Evolutionary conservation across 2,113 vertebrate genomes (phyloP), one percentile per base, ranked within the genome.

Genomic region (Halichoeres trimaculatus): DNA sequence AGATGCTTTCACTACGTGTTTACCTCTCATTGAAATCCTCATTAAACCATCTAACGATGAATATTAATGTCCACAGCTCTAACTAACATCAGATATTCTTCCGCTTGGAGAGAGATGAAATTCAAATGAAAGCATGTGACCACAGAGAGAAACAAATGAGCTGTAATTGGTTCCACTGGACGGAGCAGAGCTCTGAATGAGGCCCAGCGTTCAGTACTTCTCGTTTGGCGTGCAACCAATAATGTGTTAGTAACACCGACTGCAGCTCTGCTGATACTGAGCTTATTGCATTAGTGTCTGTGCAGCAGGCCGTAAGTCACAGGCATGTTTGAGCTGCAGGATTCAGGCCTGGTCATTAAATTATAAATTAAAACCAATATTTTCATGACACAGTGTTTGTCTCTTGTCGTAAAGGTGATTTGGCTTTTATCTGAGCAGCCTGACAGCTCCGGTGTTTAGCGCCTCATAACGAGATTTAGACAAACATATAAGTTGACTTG

Each of bases 251-350:
- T 63, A 48, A 52, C 58, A 60, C 59, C 55, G 34, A 48, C 50
- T 48, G 50, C 51, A 52, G 74, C 58, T 41, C 41, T 20, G 16
- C 60, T 73, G 67, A 61, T 82, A 56, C 34, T 40, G 79, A 43
- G 65, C 22, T 84, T 81, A 76, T 78, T 78, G 41, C 63, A 73
- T 75, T 55, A 77, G 20, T 5, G 48, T 53, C 64, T 24, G 10
- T 73, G 26, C 62, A 54, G 1, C 63, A 30, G 45, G 50, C 43
- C 56, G 71, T 85, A 78, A 78, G 47, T 85, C 72, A 86, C 13
- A 38, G 67, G 20, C 59, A 60, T 78, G 78, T 83, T 88, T 79
- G 80, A 65, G 68, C 79, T 53, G 63, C 71, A 73, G 8, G 26
- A 62, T 20, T 20, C 61, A 66, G 47, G 57, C 57, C 3, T 30